Evolutionary conservation across 2,113 vertebrate species (phyloP).

Genomic region (Gila orcuttii): DNA sequence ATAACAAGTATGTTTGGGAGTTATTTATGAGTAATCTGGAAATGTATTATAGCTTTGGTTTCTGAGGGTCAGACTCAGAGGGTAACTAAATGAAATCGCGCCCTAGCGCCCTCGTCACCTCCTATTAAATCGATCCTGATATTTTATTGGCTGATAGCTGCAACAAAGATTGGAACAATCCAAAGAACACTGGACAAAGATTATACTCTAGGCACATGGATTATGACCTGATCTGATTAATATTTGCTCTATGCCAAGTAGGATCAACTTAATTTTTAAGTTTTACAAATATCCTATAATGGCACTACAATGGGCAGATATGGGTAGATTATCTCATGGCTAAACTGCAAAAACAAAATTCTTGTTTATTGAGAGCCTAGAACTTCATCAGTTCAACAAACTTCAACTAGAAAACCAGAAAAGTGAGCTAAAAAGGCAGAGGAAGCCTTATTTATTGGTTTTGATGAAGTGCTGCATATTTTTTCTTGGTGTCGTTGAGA

Average conservation of each 20-base stretch:
- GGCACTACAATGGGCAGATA: not conserved
- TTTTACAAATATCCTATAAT: not conserved
- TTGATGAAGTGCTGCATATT: not conserved
- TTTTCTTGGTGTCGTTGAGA: not conserved
- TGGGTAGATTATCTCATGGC: not conserved
- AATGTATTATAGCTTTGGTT: not conserved
- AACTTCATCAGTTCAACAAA: not conserved
- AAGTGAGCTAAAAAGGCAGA: not conserved
- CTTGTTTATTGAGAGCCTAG: not conserved
- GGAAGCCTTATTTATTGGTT: not conserved
- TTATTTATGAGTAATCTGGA: not conserved
- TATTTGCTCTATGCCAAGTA: not conserved
- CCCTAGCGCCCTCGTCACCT: not conserved
- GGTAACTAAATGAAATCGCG: not conserved
- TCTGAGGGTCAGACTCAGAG: not conserved
- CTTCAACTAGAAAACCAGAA: not conserved
- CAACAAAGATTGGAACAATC: not conserved
- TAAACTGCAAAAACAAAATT: not conserved
- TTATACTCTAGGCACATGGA: not conserved
- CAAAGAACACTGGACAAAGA: not conserved
- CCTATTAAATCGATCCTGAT: not conserved
- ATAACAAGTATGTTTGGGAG: not conserved
- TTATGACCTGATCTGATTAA: constrained; percentile 46
- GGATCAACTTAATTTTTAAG: not conserved
- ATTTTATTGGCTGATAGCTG: constrained; percentile 6